Conservation (phyloP, 2,888 invertebrate genomes). For the Eupithecia dodoneata region DNA sequence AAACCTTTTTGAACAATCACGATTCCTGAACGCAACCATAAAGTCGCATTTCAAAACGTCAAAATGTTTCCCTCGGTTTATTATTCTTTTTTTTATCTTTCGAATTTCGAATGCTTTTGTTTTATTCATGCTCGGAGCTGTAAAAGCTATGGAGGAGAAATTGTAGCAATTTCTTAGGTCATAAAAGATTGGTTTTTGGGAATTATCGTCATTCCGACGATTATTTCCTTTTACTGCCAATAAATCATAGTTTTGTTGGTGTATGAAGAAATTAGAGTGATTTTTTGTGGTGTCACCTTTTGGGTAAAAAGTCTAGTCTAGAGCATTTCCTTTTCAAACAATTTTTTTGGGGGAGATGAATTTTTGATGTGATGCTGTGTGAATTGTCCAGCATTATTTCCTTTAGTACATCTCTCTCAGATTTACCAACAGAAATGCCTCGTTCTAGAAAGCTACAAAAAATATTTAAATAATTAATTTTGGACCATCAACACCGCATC, state of each 20-base stretch:
- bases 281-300: not conserved
- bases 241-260: constrained; percentile 12
- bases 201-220: constrained; percentile 15
- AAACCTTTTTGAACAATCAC: constrained; percentile 75
- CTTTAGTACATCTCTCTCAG: not conserved
- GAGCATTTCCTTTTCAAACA: not conserved
- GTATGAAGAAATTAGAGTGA: constrained; percentile 6
- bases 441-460: not conserved
- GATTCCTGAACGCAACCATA: constrained; percentile 71
- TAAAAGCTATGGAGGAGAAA: constrained; percentile 58
- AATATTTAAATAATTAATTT: no score
- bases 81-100: constrained; percentile 53
- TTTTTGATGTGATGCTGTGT: no score
- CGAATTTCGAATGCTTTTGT: constrained; percentile 33
- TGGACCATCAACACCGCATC: no score
- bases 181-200: constrained; percentile 44
- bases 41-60: constrained; percentile 66
- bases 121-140: constrained; percentile 47
- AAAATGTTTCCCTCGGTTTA: constrained; percentile 72
- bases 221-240: constrained; percentile 10
- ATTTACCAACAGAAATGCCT: not conserved
- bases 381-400: not conserved
- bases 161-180: constrained; percentile 73
- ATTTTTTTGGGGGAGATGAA: not conserved
- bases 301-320: constrained; percentile 5